These are phyloP conservation scores for Sarcophaga peregrina DNA, from an alignment of 1,140 invertebrate genomes.

Conservation along the genomic window DNA sequence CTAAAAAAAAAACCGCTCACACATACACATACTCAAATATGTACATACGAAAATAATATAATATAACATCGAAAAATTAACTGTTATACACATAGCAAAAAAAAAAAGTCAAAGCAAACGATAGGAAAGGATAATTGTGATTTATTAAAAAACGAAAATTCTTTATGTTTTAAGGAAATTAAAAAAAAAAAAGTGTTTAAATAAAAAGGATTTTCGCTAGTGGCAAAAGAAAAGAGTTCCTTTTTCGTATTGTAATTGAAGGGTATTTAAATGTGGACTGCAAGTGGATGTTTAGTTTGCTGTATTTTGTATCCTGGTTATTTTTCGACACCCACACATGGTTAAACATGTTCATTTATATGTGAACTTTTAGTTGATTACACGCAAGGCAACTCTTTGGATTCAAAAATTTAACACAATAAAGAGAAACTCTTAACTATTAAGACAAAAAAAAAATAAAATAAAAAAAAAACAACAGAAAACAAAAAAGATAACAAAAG, in stretches of 20 bases:
- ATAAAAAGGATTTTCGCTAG: too few relatives aligned
- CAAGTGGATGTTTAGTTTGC: background rate
- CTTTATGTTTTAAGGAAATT: background rate
- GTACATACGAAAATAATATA: background rate
- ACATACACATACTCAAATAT: background rate
- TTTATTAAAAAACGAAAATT: background rate
- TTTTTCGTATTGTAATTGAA: too few relatives aligned
- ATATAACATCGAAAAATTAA: background rate
- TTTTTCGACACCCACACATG: conserved; percentile 36
- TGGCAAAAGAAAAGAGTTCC: too few relatives aligned
- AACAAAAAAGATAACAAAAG: too few relatives aligned
- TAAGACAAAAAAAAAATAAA: background rate
- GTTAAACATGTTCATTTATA: conserved; percentile 23
- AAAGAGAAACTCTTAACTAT: too few relatives aligned
- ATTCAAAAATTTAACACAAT: background rate
- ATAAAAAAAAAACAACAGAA: background rate
- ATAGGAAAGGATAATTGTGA: background rate
- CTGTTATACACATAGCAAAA: background rate
- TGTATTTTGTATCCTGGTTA: conserved; percentile 1
- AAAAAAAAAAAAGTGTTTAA: background rate
- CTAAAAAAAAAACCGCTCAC: background rate
- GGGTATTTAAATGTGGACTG: background rate
- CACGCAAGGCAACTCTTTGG: conserved; percentile 36
- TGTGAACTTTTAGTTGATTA: conserved; percentile 24
- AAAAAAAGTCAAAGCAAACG: too few relatives aligned